phyloP scores from a whole-genome alignment of 2,113 vertebrate genomes.

The Cebidichthys violaceus region DNA sequence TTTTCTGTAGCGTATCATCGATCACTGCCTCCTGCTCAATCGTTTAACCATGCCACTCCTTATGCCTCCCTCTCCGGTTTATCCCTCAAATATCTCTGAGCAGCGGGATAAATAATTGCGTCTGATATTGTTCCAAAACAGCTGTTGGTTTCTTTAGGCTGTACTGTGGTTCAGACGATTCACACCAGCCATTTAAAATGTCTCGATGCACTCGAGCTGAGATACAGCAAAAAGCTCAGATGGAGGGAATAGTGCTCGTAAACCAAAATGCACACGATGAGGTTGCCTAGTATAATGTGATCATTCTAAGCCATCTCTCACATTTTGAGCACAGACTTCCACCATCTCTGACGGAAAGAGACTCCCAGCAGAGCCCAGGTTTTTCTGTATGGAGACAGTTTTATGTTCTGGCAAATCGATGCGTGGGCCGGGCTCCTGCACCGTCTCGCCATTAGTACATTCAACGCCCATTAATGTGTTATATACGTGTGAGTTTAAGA shows the following conservation, averaged over 20 bases:
- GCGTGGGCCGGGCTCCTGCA: slow-evolving; percentile 10
- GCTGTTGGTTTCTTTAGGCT: slow-evolving; percentile 2
- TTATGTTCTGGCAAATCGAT: slow-evolving; percentile 26
- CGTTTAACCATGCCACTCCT: background rate
- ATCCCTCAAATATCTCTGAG: background rate
- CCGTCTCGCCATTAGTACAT: slow-evolving; percentile 16
- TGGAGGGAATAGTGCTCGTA: background rate
- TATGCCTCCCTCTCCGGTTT: background rate
- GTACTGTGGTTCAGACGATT: slow-evolving; percentile 14
- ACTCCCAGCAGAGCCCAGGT: background rate
- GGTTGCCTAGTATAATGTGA: background rate
- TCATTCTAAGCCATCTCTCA: background rate
- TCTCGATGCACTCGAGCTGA: slow-evolving; percentile 1
- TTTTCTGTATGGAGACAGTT: slow-evolving; percentile 16
- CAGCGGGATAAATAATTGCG: background rate
- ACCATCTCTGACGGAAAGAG: background rate
- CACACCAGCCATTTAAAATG: background rate
- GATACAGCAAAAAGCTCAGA: background rate
- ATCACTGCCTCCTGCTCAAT: slow-evolving; percentile 21
- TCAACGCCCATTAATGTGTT: slow-evolving; percentile 24
- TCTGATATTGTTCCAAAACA: background rate
- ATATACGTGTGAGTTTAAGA: background rate
- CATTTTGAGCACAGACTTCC: background rate
- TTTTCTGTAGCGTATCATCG: background rate
- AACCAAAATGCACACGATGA: background rate